A percentile compares a stretch with the other conserved stretches of the same genome.
phyloP scores from a whole-genome alignment of 2,113 vertebrate species.

The Phylloscopus whistleri region DNA sequence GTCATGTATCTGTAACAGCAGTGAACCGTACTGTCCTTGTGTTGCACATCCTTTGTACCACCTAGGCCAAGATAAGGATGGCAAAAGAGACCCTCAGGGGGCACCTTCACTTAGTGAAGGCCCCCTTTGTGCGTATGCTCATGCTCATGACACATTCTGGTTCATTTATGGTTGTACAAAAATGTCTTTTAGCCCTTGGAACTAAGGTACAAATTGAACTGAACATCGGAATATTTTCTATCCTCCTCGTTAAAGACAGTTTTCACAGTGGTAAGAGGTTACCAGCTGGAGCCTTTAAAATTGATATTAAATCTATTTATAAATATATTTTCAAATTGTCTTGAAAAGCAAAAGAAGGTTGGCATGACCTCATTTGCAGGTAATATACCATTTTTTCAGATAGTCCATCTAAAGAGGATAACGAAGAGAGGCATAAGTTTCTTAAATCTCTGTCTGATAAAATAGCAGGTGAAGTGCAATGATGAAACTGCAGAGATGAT shows the following conservation, averaged over 20 bases:
- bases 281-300: not conserved
- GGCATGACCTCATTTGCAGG: not conserved
- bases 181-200: not conserved
- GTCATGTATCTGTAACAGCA: not conserved
- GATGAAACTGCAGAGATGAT: not conserved
- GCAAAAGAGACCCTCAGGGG: not conserved
- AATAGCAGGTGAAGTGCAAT: not conserved
- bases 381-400: not conserved
- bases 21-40: not conserved
- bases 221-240: not conserved
- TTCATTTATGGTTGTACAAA: not conserved
- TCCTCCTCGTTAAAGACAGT: not conserved
- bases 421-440: not conserved
- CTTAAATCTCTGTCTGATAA: not conserved
- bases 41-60: not conserved
- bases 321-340: not conserved
- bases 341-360: not conserved
- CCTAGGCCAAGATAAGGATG: not conserved
- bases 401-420: not conserved
- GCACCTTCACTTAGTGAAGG: fast-evolving
- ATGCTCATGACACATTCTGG: not conserved
- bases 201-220: not conserved
- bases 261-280: not conserved
- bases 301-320: not conserved
- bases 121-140: not conserved